phyloP scores from a whole-genome alignment of 2,113 vertebrate species.

The Phrynosoma blainvillii region DNA sequence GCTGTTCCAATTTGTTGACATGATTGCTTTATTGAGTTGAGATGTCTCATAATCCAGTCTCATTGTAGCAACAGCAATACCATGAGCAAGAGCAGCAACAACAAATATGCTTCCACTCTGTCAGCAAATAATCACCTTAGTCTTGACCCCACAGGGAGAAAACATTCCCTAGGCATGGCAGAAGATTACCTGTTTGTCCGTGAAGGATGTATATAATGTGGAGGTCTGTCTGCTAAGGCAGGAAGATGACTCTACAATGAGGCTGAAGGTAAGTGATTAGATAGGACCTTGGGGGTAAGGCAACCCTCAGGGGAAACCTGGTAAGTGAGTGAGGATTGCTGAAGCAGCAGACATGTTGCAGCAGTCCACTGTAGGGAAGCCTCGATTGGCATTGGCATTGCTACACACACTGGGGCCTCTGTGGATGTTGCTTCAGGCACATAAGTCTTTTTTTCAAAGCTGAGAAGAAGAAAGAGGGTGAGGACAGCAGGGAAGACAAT shows the following conservation, averaged over 20 bases:
- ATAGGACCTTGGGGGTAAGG: constrained; percentile 44
- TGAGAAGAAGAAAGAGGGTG: constrained; percentile 67
- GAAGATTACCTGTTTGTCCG: constrained; percentile 30
- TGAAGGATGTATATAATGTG: constrained; percentile 35
- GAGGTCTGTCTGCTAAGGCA: constrained; percentile 38
- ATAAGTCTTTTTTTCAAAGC: constrained; percentile 70
- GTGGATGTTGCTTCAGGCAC: constrained; percentile 74
- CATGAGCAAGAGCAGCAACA: too few relatives aligned
- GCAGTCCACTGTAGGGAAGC: constrained; percentile 41
- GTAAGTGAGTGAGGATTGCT: neutral
- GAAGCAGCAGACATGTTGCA: constrained; percentile 30
- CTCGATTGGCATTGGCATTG: constrained; percentile 55
- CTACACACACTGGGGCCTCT: constrained; percentile 49
- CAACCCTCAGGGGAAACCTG: constrained; percentile 37
- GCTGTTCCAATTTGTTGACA: constrained; percentile 11
- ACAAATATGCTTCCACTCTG: neutral
- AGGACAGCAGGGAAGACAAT: constrained; percentile 76
- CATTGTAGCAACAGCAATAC: neutral
- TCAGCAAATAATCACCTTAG: neutral
- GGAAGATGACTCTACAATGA: constrained; percentile 30
- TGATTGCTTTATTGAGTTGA: neutral
- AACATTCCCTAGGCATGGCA: constrained; percentile 26
- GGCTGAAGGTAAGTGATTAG: constrained; percentile 54
- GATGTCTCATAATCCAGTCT: neutral
- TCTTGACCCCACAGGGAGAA: constrained; percentile 21